A percentile compares a stretch with the other conserved stretches of the same genome.
Evolutionary conservation across 2,797 vertebrate species (phyloP).

Genomic region (Scleropages formosus): DNA sequence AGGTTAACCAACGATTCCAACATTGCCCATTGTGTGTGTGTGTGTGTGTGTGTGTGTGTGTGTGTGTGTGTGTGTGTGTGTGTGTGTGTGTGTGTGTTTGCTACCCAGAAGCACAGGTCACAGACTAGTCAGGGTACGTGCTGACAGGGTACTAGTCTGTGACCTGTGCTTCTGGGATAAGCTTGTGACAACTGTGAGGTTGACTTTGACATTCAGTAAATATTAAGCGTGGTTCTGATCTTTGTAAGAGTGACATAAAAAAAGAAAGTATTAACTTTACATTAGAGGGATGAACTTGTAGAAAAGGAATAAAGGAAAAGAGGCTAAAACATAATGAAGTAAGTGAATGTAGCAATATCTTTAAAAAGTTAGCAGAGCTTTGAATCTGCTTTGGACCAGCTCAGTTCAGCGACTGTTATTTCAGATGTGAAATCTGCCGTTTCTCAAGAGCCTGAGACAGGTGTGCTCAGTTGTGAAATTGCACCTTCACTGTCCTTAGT

Average conservation of each 20-base stretch:
- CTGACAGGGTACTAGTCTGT: too few species aligned
- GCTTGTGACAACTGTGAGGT: too few species aligned
- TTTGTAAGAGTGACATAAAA: not conserved
- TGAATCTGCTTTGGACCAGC: slow-evolving; percentile 47
- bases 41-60: too few species aligned
- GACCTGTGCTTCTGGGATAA: too few species aligned
- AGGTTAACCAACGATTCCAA: too few species aligned
- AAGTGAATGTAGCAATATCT: slow-evolving; percentile 30
- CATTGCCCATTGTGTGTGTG: too few species aligned
- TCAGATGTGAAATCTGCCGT: slow-evolving; percentile 52
- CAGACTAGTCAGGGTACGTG: too few species aligned
- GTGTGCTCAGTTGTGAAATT: slow-evolving; percentile 71
- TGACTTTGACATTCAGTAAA: too few species aligned
- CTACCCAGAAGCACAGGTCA: too few species aligned
- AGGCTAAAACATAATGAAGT: not conserved
- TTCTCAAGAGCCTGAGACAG: slow-evolving; percentile 51
- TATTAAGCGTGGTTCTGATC: too few species aligned
- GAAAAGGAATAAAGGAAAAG: slow-evolving; percentile 6
- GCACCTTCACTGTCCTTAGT: slow-evolving; percentile 56
- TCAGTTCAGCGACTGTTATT: not conserved
- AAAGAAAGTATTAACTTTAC: not conserved
- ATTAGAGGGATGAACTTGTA: slow-evolving; percentile 36
- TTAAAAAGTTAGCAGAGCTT: slow-evolving; percentile 46
- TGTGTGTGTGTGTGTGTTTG: too few species aligned
- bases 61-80: too few species aligned